These are phyloP conservation scores for Phengaris alcon DNA, from an alignment of 2,888 invertebrate species.

Conservation along the genomic window DNA sequence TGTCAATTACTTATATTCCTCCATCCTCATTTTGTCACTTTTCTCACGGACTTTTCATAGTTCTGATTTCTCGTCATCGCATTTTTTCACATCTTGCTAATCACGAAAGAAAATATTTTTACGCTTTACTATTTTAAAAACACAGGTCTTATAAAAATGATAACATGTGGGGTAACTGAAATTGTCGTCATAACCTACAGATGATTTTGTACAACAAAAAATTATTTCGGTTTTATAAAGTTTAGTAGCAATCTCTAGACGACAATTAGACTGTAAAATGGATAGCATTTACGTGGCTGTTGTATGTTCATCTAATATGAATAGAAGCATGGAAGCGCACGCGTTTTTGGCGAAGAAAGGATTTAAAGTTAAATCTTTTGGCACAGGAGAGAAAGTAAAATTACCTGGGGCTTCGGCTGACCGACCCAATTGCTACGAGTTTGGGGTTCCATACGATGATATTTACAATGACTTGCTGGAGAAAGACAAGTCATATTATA, in stretches of 20 bases:
- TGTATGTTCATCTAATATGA: slow-evolving; percentile 99
- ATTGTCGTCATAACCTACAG: neutral
- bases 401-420: slow-evolving; percentile 96
- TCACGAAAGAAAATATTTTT: neutral
- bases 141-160: neutral
- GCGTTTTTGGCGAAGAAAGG: slow-evolving; percentile 98
- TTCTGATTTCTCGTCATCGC: too few species aligned
- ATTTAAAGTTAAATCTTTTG: slow-evolving; percentile 95
- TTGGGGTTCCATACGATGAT: slow-evolving; percentile 95
- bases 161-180: neutral
- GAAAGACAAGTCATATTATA: slow-evolving; percentile 96
- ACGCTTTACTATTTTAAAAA: neutral
- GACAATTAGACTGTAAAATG: slow-evolving; percentile 42
- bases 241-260: neutral
- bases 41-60: too few species aligned
- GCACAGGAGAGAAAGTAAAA: slow-evolving; percentile 97
- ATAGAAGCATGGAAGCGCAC: slow-evolving; percentile 99
- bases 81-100: too few species aligned
- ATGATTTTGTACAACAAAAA: neutral
- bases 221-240: neutral
- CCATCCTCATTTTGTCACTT: too few species aligned
- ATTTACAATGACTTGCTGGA: slow-evolving; percentile 94
- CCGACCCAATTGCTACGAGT: slow-evolving; percentile 97
- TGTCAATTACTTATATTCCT: too few species aligned
- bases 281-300: slow-evolving; percentile 90